Base-by-base conservation (phyloP, 2,888 invertebrate genomes). In the Ophion ventricosus region DNA sequence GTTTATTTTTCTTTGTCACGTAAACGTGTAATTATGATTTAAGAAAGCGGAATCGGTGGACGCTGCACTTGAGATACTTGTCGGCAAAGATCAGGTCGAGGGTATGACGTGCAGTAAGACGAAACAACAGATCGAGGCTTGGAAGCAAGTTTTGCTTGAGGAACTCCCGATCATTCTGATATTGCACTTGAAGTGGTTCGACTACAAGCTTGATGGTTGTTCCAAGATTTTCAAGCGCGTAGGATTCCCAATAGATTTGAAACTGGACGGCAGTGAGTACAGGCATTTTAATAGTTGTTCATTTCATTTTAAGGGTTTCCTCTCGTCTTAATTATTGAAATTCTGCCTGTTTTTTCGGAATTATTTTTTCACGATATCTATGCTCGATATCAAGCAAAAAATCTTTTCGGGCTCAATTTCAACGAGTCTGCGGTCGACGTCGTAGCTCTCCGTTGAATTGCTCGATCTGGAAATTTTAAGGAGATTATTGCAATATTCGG, bases 141-240 rank as follows among this genome's bases (percentile, higher is more conserved):
- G 97, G 96, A 97, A 98, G 91, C 98, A 98, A 93, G 95, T 97
- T 79, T 97, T 97, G 14, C 93, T 99, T 26, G 99, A 99, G 90
- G 97, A 98, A 92, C 93, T 99, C 85, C 99, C 99, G 0, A 96
- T 97, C 5, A 97, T 98, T 1, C 94, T 99, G 66, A 96, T 99
- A 88, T 94, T 99, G 87, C 99, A 99, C 93, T 95, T 99, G 82
- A 99, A 99, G 94, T 97, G 98, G 94, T 99, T 99, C 94, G 97
- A 98, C 92, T 97, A 98, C 88, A 96, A 97, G 90, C 94, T 96
- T 3, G 97, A 98, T 86, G 98, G 98, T 23, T 97, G 97, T 93
- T 97, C 98, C 76, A 99, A 99, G 94, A 97, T 99, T 80, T 95
- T 98, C 85, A 99, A 99, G 94, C 96, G 96, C 85, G 96, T 99